Conservation (phyloP, 2,113 vertebrate species). For the Erythrocercus mccallii region DNA sequence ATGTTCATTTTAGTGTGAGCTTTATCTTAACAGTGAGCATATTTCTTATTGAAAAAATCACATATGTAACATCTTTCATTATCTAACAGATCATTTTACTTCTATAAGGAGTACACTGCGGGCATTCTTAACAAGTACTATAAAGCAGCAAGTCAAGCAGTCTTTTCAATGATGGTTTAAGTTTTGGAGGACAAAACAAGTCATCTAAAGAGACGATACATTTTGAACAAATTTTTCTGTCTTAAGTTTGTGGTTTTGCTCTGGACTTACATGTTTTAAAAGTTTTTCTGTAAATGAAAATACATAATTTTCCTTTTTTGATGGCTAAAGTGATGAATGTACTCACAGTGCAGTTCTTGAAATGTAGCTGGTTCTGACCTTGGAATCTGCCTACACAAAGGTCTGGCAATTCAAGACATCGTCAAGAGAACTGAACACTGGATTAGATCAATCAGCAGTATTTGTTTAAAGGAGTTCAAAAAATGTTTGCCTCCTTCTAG, state of each 20-base stretch:
- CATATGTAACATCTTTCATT: not conserved
- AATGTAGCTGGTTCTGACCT: not conserved
- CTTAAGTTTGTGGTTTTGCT: not conserved
- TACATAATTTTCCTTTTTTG: not conserved
- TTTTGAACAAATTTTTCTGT: not conserved
- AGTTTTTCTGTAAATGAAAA: not conserved
- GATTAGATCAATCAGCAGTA: not conserved
- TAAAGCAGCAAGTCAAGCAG: not conserved
- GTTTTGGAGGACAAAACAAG: not conserved
- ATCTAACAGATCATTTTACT: not conserved
- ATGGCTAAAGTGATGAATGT: not conserved
- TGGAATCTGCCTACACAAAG: not conserved
- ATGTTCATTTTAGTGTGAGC: not conserved
- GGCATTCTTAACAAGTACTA: not conserved
- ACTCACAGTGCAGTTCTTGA: not conserved
- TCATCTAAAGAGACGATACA: not conserved
- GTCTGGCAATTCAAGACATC: not conserved
- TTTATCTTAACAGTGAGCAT: not conserved
- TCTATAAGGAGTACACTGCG: not conserved
- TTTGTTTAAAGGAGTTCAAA: not conserved
- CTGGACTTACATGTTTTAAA: fast-evolving
- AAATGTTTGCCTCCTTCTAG: not conserved
- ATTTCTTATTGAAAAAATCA: not conserved
- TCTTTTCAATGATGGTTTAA: not conserved
- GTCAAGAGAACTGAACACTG: not conserved